A percentile compares a stretch with the other conserved stretches of the same genome.
Conservation (phyloP, 2,113 vertebrate species). For the human region DNA sequence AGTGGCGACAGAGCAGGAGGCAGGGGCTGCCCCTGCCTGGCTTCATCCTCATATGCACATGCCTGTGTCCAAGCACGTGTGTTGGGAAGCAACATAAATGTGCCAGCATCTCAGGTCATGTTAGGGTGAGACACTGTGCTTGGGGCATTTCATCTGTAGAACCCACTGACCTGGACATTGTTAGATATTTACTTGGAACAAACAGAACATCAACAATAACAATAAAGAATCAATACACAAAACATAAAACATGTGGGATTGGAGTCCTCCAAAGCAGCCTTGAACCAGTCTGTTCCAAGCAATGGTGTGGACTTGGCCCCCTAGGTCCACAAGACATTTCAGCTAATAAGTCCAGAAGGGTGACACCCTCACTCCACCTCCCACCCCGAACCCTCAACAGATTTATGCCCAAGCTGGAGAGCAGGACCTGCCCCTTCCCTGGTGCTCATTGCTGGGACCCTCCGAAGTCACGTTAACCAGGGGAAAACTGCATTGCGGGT, state of each 20-base stretch:
- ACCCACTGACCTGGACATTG: not conserved
- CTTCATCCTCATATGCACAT: not conserved
- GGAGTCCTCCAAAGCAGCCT: not conserved
- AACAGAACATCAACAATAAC: not conserved
- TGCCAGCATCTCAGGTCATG: not conserved
- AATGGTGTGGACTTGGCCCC: not conserved
- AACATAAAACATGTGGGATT: not conserved
- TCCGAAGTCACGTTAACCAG: not conserved
- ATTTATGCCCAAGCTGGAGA: not conserved
- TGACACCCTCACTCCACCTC: too few species aligned
- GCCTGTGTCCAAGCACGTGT: rapidly evolving
- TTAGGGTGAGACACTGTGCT: not conserved
- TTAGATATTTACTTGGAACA: not conserved
- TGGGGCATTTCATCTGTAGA: not conserved
- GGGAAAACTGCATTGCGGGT: not conserved
- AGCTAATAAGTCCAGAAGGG: not conserved
- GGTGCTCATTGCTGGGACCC: not conserved
- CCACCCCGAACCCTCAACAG: not conserved
- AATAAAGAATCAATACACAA: not conserved
- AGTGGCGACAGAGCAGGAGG: not conserved
- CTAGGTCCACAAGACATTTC: not conserved
- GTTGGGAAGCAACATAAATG: not conserved
- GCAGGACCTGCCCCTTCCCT: not conserved
- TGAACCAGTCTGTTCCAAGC: not conserved
- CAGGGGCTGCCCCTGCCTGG: not conserved